Conservation (phyloP, 2,888 invertebrate species). For the Cinara cedri region DNA sequence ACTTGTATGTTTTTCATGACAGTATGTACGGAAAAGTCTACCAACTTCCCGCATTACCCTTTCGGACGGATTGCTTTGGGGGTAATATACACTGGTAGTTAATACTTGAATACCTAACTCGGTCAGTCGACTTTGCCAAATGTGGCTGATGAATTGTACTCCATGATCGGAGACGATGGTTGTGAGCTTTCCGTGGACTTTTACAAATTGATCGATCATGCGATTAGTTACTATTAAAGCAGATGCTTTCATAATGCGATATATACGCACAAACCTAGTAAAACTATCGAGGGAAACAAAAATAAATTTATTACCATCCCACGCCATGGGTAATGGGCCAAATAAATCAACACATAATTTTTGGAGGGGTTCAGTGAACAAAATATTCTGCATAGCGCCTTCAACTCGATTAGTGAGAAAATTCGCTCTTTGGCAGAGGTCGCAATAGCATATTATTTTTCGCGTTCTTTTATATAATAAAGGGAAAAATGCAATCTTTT, state of each 20-base stretch:
- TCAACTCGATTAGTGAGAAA: too few relatives aligned
- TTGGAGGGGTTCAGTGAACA: too few relatives aligned
- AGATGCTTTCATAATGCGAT: not conserved
- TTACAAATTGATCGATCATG: not conserved
- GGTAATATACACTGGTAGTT: not conserved
- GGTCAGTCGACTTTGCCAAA: not conserved
- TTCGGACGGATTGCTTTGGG: not conserved
- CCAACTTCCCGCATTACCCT: not conserved
- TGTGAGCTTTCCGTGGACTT: not conserved
- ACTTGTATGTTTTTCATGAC: not conserved
- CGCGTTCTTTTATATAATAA: too few relatives aligned
- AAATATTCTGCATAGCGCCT: too few relatives aligned
- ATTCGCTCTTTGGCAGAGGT: too few relatives aligned
- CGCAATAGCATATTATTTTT: too few relatives aligned
- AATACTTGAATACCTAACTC: not conserved
- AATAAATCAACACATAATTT: too few relatives aligned
- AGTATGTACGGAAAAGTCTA: not conserved
- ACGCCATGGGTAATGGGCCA: too few relatives aligned
- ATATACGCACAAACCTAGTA: not conserved
- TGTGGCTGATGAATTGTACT: not conserved
- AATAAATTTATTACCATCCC: not conserved
- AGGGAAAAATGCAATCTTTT: too few relatives aligned
- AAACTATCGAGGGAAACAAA: not conserved
- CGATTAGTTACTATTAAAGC: not conserved
- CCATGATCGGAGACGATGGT: not conserved